phyloP scores from a whole-genome alignment of 2,888 invertebrate species.

The Bhutanitis thaidina region DNA sequence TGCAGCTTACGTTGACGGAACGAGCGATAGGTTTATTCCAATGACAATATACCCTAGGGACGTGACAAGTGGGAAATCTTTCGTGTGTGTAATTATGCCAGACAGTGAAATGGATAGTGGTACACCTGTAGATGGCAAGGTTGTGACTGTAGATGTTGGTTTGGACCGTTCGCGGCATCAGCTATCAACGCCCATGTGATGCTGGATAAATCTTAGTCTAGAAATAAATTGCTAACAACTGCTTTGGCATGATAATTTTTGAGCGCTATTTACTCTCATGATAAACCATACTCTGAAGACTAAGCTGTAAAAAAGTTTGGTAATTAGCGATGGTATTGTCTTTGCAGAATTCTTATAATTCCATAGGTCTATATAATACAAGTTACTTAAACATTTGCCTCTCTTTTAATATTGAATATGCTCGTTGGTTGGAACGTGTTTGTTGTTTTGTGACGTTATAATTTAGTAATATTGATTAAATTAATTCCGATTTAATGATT shows the following conservation, averaged over 20 bases:
- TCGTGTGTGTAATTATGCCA: conserved; percentile 95
- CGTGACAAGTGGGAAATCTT: conserved; percentile 87
- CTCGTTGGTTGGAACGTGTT: conserved; percentile 1
- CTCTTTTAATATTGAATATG: conserved; percentile 16
- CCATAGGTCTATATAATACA: conserved; percentile 18
- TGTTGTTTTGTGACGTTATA: no score
- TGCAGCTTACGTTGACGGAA: conserved; percentile 89
- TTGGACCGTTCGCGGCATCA: conserved; percentile 73
- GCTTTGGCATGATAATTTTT: conserved; percentile 2
- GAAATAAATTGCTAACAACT: background rate
- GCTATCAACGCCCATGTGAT: conserved; percentile 73
- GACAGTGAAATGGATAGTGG: conserved; percentile 84
- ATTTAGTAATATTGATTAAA: background rate
- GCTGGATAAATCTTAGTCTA: conserved; percentile 13
- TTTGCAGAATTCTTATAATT: conserved; percentile 15
- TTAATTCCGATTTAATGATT: conserved; percentile 7
- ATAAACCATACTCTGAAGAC: background rate
- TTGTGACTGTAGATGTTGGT: conserved; percentile 82
- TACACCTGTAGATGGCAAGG: conserved; percentile 80
- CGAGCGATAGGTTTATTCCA: conserved; percentile 89
- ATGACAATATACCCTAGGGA: conserved; percentile 94
- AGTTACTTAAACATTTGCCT: conserved; percentile 14
- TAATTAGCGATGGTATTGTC: conserved; percentile 5
- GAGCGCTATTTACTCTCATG: conserved; percentile 1
- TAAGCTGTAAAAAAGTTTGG: conserved; percentile 2